phyloP scores from a whole-genome alignment of 2,113 vertebrate species.

The Muscicapa adusta region DNA sequence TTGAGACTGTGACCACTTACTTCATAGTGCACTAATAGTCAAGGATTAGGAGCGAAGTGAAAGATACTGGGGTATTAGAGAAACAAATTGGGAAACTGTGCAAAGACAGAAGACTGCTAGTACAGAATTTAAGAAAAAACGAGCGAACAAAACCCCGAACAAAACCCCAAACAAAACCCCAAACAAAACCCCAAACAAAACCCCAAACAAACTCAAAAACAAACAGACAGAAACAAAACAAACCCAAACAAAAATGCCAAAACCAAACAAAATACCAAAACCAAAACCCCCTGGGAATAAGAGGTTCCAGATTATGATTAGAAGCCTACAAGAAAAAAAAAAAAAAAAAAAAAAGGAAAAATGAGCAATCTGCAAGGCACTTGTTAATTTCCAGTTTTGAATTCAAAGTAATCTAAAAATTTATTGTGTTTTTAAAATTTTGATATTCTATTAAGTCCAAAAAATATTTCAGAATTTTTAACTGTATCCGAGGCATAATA shows the following conservation, averaged over 20 bases:
- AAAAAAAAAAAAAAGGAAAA: not conserved
- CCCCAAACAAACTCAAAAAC: not conserved
- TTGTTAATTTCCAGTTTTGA: not conserved
- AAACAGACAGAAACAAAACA: too few relatives aligned
- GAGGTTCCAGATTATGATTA: not conserved
- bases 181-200: too few relatives aligned
- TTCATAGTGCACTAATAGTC: not conserved
- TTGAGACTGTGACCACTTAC: not conserved
- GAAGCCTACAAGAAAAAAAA: accelerated
- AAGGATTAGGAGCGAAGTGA: not conserved
- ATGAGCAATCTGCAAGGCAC: not conserved
- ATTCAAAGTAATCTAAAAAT: not conserved
- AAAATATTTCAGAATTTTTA: not conserved
- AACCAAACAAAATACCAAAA: too few relatives aligned
- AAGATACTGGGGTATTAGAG: not conserved
- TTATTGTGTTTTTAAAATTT: accelerated
- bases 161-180: too few relatives aligned
- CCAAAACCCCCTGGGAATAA: not conserved
- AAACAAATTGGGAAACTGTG: not conserved
- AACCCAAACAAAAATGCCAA: not conserved
- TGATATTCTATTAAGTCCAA: not conserved
- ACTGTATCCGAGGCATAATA: not conserved
- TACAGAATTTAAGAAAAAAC: not conserved
- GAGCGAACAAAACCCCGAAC: not conserved
- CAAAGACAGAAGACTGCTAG: not conserved